Conservation (phyloP, 2,888 invertebrate species). For the Drosophila gaucha region DNA sequence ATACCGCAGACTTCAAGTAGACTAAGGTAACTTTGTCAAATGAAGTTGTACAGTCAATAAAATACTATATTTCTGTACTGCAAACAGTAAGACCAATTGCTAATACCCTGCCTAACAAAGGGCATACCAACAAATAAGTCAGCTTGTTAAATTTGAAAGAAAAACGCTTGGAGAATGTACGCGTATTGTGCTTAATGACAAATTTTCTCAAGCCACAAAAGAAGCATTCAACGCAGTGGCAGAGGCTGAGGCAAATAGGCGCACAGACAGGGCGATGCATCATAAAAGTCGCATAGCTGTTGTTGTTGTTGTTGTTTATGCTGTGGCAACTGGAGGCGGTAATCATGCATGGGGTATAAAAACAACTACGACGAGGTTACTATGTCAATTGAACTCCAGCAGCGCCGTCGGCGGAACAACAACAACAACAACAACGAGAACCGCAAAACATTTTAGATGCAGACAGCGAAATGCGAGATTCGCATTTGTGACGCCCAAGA, state of each 20-base stretch:
- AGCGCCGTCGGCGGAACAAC: slow-evolving; percentile 17
- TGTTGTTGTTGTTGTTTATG: slow-evolving; percentile 16
- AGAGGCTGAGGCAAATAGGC: not conserved
- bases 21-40: too few relatives aligned
- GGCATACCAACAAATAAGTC: slow-evolving; percentile 36
- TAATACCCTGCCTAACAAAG: not conserved
- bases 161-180: slow-evolving; percentile 38
- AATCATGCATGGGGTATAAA: slow-evolving; percentile 60
- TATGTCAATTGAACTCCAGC: slow-evolving; percentile 69
- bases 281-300: slow-evolving; percentile 23
- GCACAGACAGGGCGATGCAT: slow-evolving; percentile 45
- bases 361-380: slow-evolving; percentile 59
- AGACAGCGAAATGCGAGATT: slow-evolving; percentile 67
- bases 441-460: slow-evolving; percentile 67
- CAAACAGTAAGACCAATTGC: not conserved
- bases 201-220: slow-evolving; percentile 54
- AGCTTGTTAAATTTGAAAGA: slow-evolving; percentile 34
- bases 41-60: not conserved
- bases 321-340: slow-evolving; percentile 59
- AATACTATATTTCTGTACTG: not conserved
- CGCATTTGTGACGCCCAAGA: slow-evolving; percentile 72
- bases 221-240: slow-evolving; percentile 27
- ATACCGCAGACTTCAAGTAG: too few relatives aligned
- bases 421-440: slow-evolving; percentile 14
- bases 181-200: slow-evolving; percentile 65